These are phyloP conservation scores for Limnephilus marmoratus DNA, from an alignment of 2,888 invertebrate genomes.

Conservation along the genomic window DNA sequence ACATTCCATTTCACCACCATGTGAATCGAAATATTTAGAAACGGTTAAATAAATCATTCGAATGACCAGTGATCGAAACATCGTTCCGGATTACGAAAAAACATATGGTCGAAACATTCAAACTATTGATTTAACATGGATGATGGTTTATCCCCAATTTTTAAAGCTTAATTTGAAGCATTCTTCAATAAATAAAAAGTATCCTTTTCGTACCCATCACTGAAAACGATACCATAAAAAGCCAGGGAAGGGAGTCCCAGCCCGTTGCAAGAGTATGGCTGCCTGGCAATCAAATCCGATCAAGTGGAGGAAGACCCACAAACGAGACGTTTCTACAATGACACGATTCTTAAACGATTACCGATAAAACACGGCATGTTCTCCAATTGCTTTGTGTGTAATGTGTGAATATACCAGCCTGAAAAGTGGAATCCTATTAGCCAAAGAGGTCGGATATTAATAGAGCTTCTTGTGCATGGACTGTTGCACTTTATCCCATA, in stretches of 20 bases:
- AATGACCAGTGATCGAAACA: too few relatives aligned
- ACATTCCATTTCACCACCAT: too few relatives aligned
- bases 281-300: slow-evolving; percentile 14
- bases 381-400: slow-evolving; percentile 31
- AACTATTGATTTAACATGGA: too few relatives aligned
- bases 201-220: neutral
- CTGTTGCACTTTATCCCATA: neutral
- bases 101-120: too few relatives aligned
- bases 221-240: slow-evolving; percentile 10
- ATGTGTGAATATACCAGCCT: neutral
- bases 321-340: slow-evolving; percentile 18
- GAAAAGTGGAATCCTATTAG: slow-evolving; percentile 29
- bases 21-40: too few relatives aligned
- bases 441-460: slow-evolving; percentile 18
- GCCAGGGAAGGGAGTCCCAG: neutral
- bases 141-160: too few relatives aligned
- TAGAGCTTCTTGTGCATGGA: neutral
- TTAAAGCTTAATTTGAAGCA: too few relatives aligned
- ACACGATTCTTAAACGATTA: slow-evolving; percentile 38
- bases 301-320: slow-evolving; percentile 31
- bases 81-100: too few relatives aligned
- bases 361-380: neutral
- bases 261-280: slow-evolving; percentile 15
- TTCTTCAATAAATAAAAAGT: too few relatives aligned
- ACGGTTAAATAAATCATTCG: too few relatives aligned